Evolutionary conservation across 1,140 invertebrate species (phyloP).

Genomic region (Danaus melanippus): DNA sequence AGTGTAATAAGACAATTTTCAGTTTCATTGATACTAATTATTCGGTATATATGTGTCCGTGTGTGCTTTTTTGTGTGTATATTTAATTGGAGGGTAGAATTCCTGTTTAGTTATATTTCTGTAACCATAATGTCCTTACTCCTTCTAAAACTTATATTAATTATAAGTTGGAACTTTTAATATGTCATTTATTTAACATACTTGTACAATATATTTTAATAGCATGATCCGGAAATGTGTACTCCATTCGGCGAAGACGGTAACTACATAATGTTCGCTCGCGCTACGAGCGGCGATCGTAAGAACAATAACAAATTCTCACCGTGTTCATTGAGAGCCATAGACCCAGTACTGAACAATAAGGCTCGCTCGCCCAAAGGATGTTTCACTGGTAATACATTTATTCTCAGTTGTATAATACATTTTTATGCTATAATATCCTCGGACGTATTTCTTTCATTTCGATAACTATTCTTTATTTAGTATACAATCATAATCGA

Average conservation of each 20-base stretch:
- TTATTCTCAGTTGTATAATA: not conserved
- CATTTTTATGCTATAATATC: not conserved
- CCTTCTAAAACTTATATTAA: too few relatives aligned
- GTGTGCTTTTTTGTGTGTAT: too few relatives aligned
- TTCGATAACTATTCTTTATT: too few relatives aligned
- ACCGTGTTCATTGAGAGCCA: conserved; percentile 92
- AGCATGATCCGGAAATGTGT: conserved; percentile 97
- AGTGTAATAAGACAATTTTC: too few relatives aligned
- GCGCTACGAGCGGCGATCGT: conserved; percentile 96
- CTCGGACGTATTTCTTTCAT: too few relatives aligned
- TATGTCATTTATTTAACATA: not conserved
- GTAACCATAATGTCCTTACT: too few relatives aligned
- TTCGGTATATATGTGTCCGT: too few relatives aligned
- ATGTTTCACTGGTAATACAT: conserved; percentile 86
- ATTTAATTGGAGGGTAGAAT: too few relatives aligned
- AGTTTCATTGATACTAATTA: too few relatives aligned
- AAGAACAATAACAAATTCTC: conserved; percentile 97
- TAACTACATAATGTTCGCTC: conserved; percentile 98
- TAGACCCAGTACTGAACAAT: conserved; percentile 94
- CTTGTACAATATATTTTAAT: conserved; percentile 51
- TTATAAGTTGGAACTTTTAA: too few relatives aligned
- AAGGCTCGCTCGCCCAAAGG: conserved; percentile 92
- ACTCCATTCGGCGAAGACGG: conserved; percentile 94
- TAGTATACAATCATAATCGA: too few relatives aligned
- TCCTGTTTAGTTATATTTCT: too few relatives aligned